Base-by-base conservation (phyloP, 2,113 vertebrate species). In the Irena cyanogastra region DNA sequence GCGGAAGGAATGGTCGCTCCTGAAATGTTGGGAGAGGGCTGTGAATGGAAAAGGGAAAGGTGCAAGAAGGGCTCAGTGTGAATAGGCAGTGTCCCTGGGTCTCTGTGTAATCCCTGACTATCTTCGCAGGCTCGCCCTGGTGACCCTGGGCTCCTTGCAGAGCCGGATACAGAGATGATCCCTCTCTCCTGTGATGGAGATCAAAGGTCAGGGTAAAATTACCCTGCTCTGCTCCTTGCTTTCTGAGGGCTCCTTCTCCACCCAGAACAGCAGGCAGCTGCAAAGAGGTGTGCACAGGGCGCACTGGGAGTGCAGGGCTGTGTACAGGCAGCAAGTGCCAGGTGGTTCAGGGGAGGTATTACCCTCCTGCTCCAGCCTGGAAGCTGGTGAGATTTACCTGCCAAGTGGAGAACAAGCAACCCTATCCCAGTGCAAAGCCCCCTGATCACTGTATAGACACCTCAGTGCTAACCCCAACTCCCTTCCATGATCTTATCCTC, bases 141-240 rank as follows among this genome's bases (percentile, higher is more conserved):
- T 97, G 93, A 96, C 95, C 97, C 92, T 68, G 59, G 92, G 76
- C 90, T 94, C 70, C 96, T 97, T 90, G 83, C 75, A 95, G 90
- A 95, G 89, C 93, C 39, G 92, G 95, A 94, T 95, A 90, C 90
- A 91, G 95, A 93, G 96, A 95, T 97, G 95, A 97, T 97, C 95
- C 39, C 64, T 75, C 65, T 91, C 79, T 78, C 83, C 79, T 82
- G 72, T 31, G 76, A 50, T 64, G 44, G 83, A 94, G 96, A 95
- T 96, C 95, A 97, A 96, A 97, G 94, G 80, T 87, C 89, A 93
- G 30, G 91, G 76, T 89, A 97, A 95, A 96, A 97, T 89, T 96
- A 95, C 86, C 92, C 92, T 83, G 66, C 90, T 95, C 87, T 94
- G 44, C 78, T 84, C 74, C 87, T 90, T n/a, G 31, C 60, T 90